Evolutionary conservation across 1,140 invertebrate genomes (phyloP).

Genomic region (Drosophila tropicalis): DNA sequence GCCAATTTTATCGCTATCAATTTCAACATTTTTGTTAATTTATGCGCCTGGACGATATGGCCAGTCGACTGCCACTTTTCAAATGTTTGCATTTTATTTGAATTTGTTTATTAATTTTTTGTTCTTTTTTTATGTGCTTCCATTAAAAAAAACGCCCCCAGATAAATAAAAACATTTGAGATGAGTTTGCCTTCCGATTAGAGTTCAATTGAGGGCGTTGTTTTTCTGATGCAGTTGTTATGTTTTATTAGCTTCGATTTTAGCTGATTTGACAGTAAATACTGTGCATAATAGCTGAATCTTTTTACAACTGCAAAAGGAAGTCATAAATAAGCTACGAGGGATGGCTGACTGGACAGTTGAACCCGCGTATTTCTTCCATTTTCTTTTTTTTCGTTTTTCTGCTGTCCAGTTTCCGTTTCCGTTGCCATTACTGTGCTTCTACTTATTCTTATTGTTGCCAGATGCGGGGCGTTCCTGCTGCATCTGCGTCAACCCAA

Average conservation of each 20-base stretch:
- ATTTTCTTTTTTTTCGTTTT: not conserved
- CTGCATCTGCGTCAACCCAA: slow-evolving; percentile 68
- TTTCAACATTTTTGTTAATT: slow-evolving; percentile 52
- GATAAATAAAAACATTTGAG: not conserved
- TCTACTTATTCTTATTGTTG: slow-evolving; percentile 13
- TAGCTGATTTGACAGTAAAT: slow-evolving; percentile 72
- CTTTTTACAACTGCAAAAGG: slow-evolving; percentile 65
- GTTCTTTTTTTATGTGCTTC: slow-evolving; percentile 11
- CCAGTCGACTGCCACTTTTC: not conserved
- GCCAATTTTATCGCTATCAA: slow-evolving; percentile 46
- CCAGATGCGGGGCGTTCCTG: slow-evolving; percentile 48
- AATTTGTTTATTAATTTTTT: slow-evolving; percentile 34
- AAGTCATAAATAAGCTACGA: slow-evolving; percentile 75
- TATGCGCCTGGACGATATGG: slow-evolving; percentile 25
- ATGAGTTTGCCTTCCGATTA: not conserved
- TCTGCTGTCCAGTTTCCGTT: slow-evolving; percentile 33
- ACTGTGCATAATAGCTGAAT: slow-evolving; percentile 58
- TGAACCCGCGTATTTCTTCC: slow-evolving; percentile 43
- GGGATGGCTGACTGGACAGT: slow-evolving; percentile 64
- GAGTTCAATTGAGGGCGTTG: slow-evolving; percentile 42
- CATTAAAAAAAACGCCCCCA: not conserved
- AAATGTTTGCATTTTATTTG: slow-evolving; percentile 17
- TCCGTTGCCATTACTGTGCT: not conserved
- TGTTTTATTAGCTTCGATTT: slow-evolving; percentile 76
- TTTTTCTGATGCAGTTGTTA: slow-evolving; percentile 49